These are phyloP conservation scores for Drosophila meridiana DNA, from an alignment of 2,888 invertebrate species.

Conservation along the genomic window DNA sequence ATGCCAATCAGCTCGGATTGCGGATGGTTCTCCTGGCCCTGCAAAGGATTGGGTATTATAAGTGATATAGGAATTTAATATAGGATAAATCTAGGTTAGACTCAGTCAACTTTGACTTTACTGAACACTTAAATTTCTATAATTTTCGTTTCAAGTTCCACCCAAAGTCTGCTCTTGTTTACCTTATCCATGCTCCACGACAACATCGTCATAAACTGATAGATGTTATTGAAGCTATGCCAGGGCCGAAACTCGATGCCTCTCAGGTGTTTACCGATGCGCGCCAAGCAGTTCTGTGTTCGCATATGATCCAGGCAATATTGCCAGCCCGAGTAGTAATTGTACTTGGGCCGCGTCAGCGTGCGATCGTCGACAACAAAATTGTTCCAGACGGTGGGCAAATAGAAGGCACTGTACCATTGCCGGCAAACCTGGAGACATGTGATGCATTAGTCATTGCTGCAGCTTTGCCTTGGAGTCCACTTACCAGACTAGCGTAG, in stretches of 20 bases:
- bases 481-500: conserved; percentile 90
- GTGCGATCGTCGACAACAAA: conserved; percentile 90
- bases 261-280: conserved; percentile 89
- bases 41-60: background rate
- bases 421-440: conserved; percentile 82
- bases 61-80: background rate
- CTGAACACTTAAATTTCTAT: background rate
- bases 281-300: conserved; percentile 89
- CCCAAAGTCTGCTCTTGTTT: background rate
- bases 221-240: conserved; percentile 92
- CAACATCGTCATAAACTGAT: conserved; percentile 93
- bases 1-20: conserved; percentile 84
- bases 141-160: background rate
- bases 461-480: no score
- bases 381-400: conserved; percentile 91
- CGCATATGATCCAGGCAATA: conserved; percentile 89
- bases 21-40: conserved; percentile 67
- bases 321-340: conserved; percentile 93
- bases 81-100: no score
- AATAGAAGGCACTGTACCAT: conserved; percentile 90
- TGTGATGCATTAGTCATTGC: background rate
- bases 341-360: conserved; percentile 90
- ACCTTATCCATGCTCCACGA: conserved; percentile 89
- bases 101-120: background rate
- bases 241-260: conserved; percentile 90